Base-by-base conservation (phyloP, 2,888 invertebrate species). In the Brachypalpus laphriformis region DNA sequence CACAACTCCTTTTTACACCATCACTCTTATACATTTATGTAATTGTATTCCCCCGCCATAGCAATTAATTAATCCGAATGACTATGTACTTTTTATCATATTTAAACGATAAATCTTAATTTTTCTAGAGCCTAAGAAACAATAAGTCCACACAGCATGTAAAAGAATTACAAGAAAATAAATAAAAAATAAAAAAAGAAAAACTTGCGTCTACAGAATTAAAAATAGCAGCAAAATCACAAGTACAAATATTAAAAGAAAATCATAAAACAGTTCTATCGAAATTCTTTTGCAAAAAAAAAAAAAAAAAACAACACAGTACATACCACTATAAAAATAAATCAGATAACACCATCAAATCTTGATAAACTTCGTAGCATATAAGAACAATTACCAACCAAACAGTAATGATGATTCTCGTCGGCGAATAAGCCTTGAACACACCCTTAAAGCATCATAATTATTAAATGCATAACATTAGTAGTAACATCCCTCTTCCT, bases 161-260 rank as follows among this genome's bases (percentile, higher is more conserved):
- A 80, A 65, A 68, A 70, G 74, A 83, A 75, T 77, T 77, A 72
- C 82, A 66, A 82, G 20, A 61, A 54, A 40, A 61, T 61, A 82
- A 76, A 34, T 11, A 25, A 74, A 47, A 37, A 14, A 40, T 8
- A 28, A 59, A 68, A 1, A 11, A 40, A 72, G 40, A 49, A n/a
- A 68, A 28, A 25, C 16, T n/a, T n/a, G n/a, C n/a, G n/a, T n/a
- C n/a, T n/a, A n/a, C n/a, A n/a, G 28, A 56, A 16, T n/a, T n/a
- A 37, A 47, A 78, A 72, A 72, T 72, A 74, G 63, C 75, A 68
- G 80, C 42, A 83, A 65, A 83, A 78, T 83, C 83, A 83, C 83
- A 54, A 82, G 83, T 83, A 83, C 83, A 83, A 83, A 83, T 74
- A 80, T 74, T 74, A 16, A 83, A 34, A 70, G 31, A 51, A 31